Conservation (phyloP, 2,888 invertebrate species). For the Heterodera filipjevi region DNA sequence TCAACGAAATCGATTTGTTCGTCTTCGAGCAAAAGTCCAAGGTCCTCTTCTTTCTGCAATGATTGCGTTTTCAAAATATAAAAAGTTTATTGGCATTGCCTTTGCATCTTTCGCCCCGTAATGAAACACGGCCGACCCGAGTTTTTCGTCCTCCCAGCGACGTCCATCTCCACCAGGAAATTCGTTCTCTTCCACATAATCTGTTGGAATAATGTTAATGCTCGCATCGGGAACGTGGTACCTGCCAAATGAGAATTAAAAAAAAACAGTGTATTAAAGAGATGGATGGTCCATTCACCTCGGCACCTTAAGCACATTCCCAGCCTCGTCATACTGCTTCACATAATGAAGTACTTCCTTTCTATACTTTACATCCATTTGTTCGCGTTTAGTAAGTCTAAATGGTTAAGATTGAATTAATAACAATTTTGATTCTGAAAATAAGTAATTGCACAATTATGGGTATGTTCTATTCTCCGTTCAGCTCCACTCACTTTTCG, state of each 20-base stretch:
- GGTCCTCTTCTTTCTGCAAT: constrained; percentile 72
- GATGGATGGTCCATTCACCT: constrained; percentile 70
- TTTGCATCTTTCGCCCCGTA: constrained; percentile 84
- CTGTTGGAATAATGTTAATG: constrained; percentile 43
- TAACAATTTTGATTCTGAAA: too few relatives aligned
- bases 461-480: too few relatives aligned
- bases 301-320: constrained; percentile 87
- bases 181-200: constrained; percentile 59
- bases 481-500: constrained; percentile 21
- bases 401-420: constrained; percentile 13
- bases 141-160: constrained; percentile 96
- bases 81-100: constrained; percentile 3
- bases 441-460: too few relatives aligned
- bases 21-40: constrained; percentile 84
- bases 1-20: constrained; percentile 98
- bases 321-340: constrained; percentile 90
- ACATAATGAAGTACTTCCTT: constrained; percentile 86
- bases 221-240: constrained; percentile 61
- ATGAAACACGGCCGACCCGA: constrained; percentile 79
- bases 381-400: constrained; percentile 85
- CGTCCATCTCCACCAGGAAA: constrained; percentile 72
- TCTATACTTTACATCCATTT: constrained; percentile 83
- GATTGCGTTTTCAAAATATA: not conserved
- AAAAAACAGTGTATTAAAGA: not conserved
- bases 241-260: constrained; percentile 35